Base-by-base conservation (phyloP, 2,888 invertebrate species). In the Apamea crenata region DNA sequence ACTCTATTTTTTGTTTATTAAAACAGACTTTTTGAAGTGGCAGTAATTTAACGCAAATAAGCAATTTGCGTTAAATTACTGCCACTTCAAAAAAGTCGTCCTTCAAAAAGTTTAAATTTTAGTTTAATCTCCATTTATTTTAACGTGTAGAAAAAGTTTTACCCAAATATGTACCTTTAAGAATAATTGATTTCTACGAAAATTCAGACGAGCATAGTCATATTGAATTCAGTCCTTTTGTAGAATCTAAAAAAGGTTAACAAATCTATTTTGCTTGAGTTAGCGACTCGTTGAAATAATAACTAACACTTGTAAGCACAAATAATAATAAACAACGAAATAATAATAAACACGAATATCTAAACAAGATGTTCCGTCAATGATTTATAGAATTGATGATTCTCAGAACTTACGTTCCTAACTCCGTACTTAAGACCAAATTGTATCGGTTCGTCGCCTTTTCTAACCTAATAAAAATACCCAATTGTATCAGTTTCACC, bases 251-350 rank as follows among this genome's bases (percentile, higher is more conserved):
- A 25, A 8, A 44, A 10, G 6, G 4, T 14, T 47, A 47, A 47
- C 16, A 50, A 50, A 50, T 32, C 18, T 50, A 32, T 29, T 40
- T 29, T 40, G 6, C 21, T 16, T 29, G 0, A 53, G 12, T 61
- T 32, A 36, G 8, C 12, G 21, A 50, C 32, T 59, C 1, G 3
- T 63, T 32, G n/a, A 53, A 2, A 36, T 29, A 65, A 36, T 29
- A 69, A 56, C 6, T 50, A 40, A n/a, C 21, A 74, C 16, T 29
- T 18, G 8, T 25, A 21, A 44, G 21, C 10, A 56, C 32, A 47
- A 78, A 68, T 56, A 68, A 25, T 16, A 36, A 80, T 32, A 16
- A 14, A 47, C 56, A 56, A 8, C 56, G 25, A 25, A 56, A 56
- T 56, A 56, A 25, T 25, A 56, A 25, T 10, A 50, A 56, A 29